A percentile compares a stretch with the other conserved stretches of the same genome.
phyloP scores from a whole-genome alignment of 2,113 vertebrate species.

The Phalacrocorax carbo region DNA sequence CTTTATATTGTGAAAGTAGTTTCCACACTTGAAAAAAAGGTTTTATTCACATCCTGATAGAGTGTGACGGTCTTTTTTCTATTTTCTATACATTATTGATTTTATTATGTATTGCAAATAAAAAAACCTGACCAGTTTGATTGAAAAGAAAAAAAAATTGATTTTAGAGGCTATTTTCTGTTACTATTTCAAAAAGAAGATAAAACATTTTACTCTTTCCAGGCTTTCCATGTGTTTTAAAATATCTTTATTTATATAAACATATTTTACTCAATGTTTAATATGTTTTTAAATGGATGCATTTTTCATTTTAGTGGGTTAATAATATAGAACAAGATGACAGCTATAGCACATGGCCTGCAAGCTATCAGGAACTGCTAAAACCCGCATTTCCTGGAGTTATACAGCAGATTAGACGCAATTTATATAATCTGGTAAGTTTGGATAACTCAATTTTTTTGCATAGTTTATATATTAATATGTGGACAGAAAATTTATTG shows the following conservation, averaged over 20 bases:
- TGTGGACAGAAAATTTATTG: neutral
- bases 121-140: neutral
- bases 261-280: neutral
- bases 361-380: constrained; percentile 86
- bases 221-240: neutral
- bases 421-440: constrained; percentile 94
- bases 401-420: constrained; percentile 87
- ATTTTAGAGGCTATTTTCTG: neutral
- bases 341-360: constrained; percentile 85
- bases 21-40: neutral
- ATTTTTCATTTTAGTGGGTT: constrained; percentile 83
- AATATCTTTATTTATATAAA: neutral
- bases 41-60: neutral
- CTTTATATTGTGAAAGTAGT: neutral
- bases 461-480: neutral
- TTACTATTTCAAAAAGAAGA: neutral
- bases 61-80: neutral
- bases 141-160: neutral
- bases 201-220: neutral
- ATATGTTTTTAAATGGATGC: neutral
- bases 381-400: constrained; percentile 84
- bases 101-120: neutral
- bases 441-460: neutral
- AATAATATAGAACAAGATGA: constrained; percentile 92
- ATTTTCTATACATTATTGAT: neutral